Conservation (phyloP, 2,888 invertebrate species). For the Pemphredon lugubris region DNA sequence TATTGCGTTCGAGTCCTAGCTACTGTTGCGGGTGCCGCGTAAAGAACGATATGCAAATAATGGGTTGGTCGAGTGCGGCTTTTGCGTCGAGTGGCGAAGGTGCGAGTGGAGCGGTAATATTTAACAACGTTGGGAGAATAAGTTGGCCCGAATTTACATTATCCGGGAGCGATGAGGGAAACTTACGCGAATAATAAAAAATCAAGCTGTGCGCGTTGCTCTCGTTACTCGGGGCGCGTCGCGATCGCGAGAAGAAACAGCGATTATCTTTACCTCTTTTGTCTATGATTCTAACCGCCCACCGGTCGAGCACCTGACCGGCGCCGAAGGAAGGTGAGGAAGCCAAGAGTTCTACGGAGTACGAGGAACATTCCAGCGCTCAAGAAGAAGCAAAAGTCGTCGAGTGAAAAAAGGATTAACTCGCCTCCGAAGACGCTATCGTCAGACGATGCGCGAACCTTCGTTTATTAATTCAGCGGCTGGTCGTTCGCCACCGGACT, state of each 20-base stretch:
- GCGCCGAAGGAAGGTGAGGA: neutral
- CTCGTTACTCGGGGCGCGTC: slow-evolving; percentile 24
- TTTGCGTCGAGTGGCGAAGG: too few relatives aligned
- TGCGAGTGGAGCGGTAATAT: too few relatives aligned
- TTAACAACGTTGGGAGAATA: too few relatives aligned
- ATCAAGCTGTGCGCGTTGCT: slow-evolving; percentile 1
- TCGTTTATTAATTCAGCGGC: slow-evolving; percentile 13
- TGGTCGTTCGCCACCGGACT: slow-evolving; percentile 3
- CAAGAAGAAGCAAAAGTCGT: too few relatives aligned
- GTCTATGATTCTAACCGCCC: slow-evolving; percentile 8
- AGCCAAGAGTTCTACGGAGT: slow-evolving; percentile 17
- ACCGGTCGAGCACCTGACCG: neutral
- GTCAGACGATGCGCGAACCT: neutral
- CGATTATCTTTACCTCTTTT: slow-evolving; percentile 25
- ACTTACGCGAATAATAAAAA: slow-evolving; percentile 27
- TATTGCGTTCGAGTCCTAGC: too few relatives aligned
- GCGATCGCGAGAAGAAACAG: slow-evolving; percentile 14
- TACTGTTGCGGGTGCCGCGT: too few relatives aligned
- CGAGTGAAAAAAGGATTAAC: slow-evolving; percentile 9
- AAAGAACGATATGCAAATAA: too few relatives aligned
- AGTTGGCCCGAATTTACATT: too few relatives aligned
- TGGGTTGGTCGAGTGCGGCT: too few relatives aligned
- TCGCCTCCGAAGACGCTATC: neutral
- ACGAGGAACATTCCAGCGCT: slow-evolving; percentile 1
- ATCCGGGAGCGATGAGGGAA: slow-evolving; percentile 30